Conservation (phyloP, 2,888 invertebrate species). For the Leptarthrus brevirostris region DNA sequence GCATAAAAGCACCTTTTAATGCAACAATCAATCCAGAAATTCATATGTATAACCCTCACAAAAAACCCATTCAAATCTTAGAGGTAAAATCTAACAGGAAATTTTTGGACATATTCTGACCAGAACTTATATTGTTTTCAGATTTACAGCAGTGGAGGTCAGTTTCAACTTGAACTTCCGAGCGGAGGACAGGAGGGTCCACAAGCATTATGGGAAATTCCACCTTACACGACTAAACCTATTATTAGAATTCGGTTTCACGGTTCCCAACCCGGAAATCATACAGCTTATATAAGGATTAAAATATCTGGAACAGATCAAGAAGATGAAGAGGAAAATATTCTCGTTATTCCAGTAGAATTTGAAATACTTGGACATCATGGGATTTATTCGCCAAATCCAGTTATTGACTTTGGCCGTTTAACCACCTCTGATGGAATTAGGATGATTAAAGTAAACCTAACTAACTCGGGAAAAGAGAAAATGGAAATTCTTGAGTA, state of each 20-base stretch:
- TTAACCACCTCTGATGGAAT: conserved; percentile 78
- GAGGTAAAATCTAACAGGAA: conserved; percentile 72
- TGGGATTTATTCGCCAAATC: conserved; percentile 82
- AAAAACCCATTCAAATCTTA: conserved; percentile 83
- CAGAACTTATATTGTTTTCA: conserved; percentile 60
- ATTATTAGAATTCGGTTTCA: conserved; percentile 88
- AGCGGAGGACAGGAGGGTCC: conserved; percentile 80
- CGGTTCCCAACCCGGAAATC: conserved; percentile 81
- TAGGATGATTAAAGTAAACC: conserved; percentile 67
- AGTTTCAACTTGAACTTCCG: conserved; percentile 89
- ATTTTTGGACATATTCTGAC: too few relatives aligned
- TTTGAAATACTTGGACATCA: conserved; percentile 79
- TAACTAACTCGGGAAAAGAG: conserved; percentile 59
- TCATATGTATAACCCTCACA: conserved; percentile 94
- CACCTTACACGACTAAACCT: conserved; percentile 87
- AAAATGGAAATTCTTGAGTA: conserved; percentile 55
- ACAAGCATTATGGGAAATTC: conserved; percentile 88
- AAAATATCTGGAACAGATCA: conserved; percentile 60
- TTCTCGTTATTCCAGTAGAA: conserved; percentile 84
- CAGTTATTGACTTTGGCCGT: conserved; percentile 84
- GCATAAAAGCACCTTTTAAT: conserved; percentile 91
- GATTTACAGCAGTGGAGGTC: conserved; percentile 88
- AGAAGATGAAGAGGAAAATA: conserved; percentile 56
- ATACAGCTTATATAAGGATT: conserved; percentile 83
- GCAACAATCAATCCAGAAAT: conserved; percentile 90